Evolutionary conservation across 1,140 invertebrate genomes (phyloP), one percentile per base, ranked within the genome.

Genomic region (Melipona quadrifasciata): DNA sequence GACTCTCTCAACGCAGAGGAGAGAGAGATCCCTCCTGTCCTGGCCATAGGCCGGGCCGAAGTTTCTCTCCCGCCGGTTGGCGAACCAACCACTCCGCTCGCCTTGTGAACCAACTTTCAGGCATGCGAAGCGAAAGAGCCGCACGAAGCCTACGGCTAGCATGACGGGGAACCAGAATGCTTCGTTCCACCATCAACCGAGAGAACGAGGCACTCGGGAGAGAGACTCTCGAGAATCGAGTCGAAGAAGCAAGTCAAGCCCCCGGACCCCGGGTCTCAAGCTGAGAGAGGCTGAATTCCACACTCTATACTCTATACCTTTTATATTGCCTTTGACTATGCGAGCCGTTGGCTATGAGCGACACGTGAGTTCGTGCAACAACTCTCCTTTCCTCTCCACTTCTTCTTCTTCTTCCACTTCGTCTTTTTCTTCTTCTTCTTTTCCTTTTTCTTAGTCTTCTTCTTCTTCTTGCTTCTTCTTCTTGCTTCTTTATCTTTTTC

Each of bases 281-380:
- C 93, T 92, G 93, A 92, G 93, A 93, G 92, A 93, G 91, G 88
- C 92, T 93, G 92, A 93, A 93, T 93, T 93, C 92, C 93, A 93
- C 91, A 90, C 90, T 91, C 91, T 92, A 92, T 92, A 92, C 90
- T 91, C 91, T 92, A 92, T 92, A 92, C 90, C 91, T 92, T 92
- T 93, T 91, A 92, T 92, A 92, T 92, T 92, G 88, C 91, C 90
- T 91, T 92, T 92, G 91, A 91, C 91, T 92, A 92, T 91, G 92
- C 89, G 90, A 86, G 86, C 82, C 91, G 91, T 91, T 92, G 91
- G 92, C 90, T 92, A 89, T 85, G 88, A 92, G 89, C 87, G 81
- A 91, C 91, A 72, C 88, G 86, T 88, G 88, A 88, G 80, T 90
- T 64, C 83, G 89, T 79, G 77, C 89, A 90, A 89, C 51, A 12